Evolutionary conservation across 2,797 vertebrate genomes (phyloP), one percentile per base, ranked within the genome.

Genomic region (Brachyalestes nurse): DNA sequence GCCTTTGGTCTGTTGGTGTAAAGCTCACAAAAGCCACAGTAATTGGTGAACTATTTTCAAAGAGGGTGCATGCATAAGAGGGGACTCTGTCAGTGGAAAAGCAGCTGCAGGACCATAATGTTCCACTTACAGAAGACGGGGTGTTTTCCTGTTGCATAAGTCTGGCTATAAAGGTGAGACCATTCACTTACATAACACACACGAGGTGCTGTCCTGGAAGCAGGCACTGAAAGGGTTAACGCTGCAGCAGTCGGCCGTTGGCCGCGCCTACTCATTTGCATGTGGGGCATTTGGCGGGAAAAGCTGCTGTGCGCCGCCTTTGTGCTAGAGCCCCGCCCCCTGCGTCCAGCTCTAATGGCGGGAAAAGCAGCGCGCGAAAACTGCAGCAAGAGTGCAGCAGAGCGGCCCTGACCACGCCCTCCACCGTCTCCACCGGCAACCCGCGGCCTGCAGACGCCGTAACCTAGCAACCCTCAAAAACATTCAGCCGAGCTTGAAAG

Each of bases 341-440:
- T 72, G 69, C 86, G 89, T 87, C 86, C 51, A 86, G 65, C 92
- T 70, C 91, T 87, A 91, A 90, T 94, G 93, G 94, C 92, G 93
- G 93, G 93, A 95, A 95, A 94, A 90, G 79, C 84, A 86, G 86
- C 88, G 85, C 84, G 88, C 88, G 84, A n/a, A 84, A 83, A 81
- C 83, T 83, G 86, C 85, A 85, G 83, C 71, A 57, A 72, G 66
- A 78, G 78, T 78, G 75, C 81, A 78, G 83, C 78, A 86, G 51
- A 80, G 75, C 79, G 16, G 70, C 23, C 42, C 40, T 75, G 66
- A 72, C 77, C 87, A 83, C 81, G 77, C 87, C 81, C 80, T 58
- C 45, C 64, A 25, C 17, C 1, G 40, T 84, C 62, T 85, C 83
- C 78, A 72, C 72, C 76, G 75, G 73, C 64, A 70, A 78, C 87